Evolutionary conservation across 2,888 invertebrate genomes (phyloP).

Genomic region (Gari tellinella): DNA sequence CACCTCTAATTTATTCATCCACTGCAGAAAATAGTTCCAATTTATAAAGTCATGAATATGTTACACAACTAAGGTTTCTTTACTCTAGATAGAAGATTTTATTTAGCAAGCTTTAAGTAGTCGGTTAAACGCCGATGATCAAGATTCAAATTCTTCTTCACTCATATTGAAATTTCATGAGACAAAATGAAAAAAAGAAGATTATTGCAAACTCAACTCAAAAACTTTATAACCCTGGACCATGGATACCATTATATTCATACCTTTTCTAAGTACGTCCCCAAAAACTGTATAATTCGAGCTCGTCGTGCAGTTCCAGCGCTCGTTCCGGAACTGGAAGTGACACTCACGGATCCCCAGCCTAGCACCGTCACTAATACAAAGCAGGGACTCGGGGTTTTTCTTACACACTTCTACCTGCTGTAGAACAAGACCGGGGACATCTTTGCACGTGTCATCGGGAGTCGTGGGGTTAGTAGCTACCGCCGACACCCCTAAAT

Average conservation of each 20-base stretch:
- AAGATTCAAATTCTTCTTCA: neutral
- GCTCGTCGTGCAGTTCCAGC: slow-evolving; percentile 87
- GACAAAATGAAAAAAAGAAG: too few species aligned
- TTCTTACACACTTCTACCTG: slow-evolving; percentile 85
- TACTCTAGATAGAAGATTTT: too few species aligned
- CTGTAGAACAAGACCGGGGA: slow-evolving; percentile 77
- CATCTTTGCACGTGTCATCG: slow-evolving; percentile 70
- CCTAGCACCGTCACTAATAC: slow-evolving; percentile 86
- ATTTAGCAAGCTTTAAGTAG: too few species aligned
- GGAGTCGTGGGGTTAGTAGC: slow-evolving; percentile 55
- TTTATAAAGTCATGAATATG: too few species aligned
- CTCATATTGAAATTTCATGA: neutral
- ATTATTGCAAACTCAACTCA: too few species aligned
- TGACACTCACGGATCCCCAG: slow-evolving; percentile 87
- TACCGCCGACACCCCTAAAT: slow-evolving; percentile 76
- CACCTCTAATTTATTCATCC: too few species aligned
- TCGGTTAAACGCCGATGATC: too few species aligned
- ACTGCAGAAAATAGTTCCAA: too few species aligned
- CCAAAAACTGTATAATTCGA: slow-evolving; percentile 85
- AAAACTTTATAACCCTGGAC: neutral
- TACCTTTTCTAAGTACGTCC: slow-evolving; percentile 86
- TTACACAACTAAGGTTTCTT: too few species aligned
- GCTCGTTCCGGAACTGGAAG: slow-evolving; percentile 86
- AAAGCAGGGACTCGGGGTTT: slow-evolving; percentile 86
- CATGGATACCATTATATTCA: slow-evolving; percentile 35